Evolutionary conservation across 2,113 vertebrate genomes (phyloP).

Genomic region (Nesogale talazaci): DNA sequence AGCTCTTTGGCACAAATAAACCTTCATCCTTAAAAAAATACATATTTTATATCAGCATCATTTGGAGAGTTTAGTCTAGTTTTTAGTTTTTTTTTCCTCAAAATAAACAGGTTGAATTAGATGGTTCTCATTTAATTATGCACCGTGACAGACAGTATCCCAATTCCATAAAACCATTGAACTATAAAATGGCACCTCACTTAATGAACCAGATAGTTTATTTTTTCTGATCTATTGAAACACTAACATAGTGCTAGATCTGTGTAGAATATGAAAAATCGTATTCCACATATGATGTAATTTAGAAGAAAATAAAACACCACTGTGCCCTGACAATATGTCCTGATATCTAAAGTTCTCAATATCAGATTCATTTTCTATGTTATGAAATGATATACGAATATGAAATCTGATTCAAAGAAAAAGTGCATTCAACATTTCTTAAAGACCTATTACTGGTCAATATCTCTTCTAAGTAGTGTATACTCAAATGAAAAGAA

Average conservation of each 20-base stretch:
- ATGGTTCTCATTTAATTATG: neutral
- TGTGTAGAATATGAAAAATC: neutral
- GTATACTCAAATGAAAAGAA: neutral
- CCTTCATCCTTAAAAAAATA: neutral
- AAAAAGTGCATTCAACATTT: neutral
- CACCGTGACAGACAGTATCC: neutral
- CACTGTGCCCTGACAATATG: neutral
- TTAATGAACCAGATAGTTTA: neutral
- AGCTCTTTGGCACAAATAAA: neutral
- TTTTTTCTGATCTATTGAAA: neutral
- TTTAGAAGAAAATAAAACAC: neutral
- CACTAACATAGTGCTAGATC: neutral
- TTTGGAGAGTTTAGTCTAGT: neutral
- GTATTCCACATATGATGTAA: neutral
- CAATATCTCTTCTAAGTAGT: neutral
- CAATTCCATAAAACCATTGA: neutral
- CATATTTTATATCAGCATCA: neutral
- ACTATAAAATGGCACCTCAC: neutral
- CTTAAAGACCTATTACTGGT: too few relatives aligned
- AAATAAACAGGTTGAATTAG: too few relatives aligned
- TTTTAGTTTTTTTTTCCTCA: too few relatives aligned
- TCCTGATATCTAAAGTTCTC: neutral
- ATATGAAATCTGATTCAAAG: neutral
- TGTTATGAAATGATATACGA: neutral
- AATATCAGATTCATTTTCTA: neutral